Conservation (phyloP, 2,888 invertebrate species). For the Eurois occulta region DNA sequence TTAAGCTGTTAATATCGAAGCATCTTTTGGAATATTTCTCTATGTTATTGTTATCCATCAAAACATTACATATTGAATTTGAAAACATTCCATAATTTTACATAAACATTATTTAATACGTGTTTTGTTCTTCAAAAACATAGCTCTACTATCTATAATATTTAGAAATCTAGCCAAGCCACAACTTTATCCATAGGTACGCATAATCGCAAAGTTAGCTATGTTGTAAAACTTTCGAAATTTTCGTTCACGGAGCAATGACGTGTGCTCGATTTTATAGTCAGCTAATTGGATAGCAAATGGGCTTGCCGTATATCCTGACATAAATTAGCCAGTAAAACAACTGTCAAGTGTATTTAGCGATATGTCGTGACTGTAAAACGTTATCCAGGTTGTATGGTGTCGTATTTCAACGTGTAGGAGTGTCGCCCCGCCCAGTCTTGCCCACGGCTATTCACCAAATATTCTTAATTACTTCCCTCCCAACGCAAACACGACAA, state of each 20-base stretch:
- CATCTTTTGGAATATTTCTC: conserved; percentile 15
- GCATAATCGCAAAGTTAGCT: conserved; percentile 31
- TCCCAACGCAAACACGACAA: conserved; percentile 78
- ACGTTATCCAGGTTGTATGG: conserved; percentile 73
- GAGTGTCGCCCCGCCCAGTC: conserved; percentile 83
- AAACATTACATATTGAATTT: conserved; percentile 1
- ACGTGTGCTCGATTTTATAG: conserved; percentile 29
- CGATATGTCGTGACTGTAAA: conserved; percentile 75
- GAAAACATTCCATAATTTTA: conserved; percentile 3
- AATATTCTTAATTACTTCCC: conserved; percentile 83
- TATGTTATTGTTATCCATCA: conserved; percentile 17
- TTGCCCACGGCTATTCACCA: conserved; percentile 74
- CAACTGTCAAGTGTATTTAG: conserved; percentile 66
- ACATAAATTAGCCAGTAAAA: conserved; percentile 59
- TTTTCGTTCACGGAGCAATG: conserved; percentile 1
- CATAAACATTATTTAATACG: conserved; percentile 12
- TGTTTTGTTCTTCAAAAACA: conserved; percentile 12
- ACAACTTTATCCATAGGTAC: neutral
- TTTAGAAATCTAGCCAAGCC: conserved; percentile 30
- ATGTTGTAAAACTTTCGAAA: conserved; percentile 38
- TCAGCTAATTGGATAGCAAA: conserved; percentile 46
- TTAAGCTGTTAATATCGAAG: conserved; percentile 3
- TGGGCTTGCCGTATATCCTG: conserved; percentile 31
- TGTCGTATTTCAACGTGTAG: conserved; percentile 78
- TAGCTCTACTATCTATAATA: conserved; percentile 25